Evolutionary conservation across 1,140 invertebrate genomes (phyloP).

Genomic region (Heliothis virescens): DNA sequence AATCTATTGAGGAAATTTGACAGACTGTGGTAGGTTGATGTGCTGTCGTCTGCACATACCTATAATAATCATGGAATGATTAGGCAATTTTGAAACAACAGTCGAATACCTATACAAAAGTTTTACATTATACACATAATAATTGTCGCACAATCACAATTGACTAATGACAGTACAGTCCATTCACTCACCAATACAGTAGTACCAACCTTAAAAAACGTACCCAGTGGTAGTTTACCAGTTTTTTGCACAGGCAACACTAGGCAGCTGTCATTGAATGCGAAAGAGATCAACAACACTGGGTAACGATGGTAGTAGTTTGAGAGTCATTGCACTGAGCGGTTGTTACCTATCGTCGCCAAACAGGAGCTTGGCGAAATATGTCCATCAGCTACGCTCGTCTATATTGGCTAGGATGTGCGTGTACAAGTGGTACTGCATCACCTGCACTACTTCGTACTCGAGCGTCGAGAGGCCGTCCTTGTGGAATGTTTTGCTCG

Average conservation of each 20-base stretch:
- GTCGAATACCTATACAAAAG: constrained; percentile 19
- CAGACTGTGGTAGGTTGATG: no score
- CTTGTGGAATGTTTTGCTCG: constrained; percentile 92
- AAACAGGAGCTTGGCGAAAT: constrained; percentile 85
- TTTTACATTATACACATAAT: neutral
- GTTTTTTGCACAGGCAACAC: constrained; percentile 40
- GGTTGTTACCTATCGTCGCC: constrained; percentile 78
- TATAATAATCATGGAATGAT: constrained; percentile 24
- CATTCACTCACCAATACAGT: neutral
- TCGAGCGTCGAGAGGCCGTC: constrained; percentile 96
- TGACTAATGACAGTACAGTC: constrained; percentile 18
- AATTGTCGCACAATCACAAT: constrained; percentile 28
- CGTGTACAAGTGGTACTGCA: constrained; percentile 91
- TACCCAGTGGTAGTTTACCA: constrained; percentile 6
- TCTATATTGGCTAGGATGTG: constrained; percentile 90
- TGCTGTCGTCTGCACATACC: no score
- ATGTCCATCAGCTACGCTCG: constrained; percentile 86
- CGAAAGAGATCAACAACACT: constrained; percentile 43
- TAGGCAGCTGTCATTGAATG: constrained; percentile 24
- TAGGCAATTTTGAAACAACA: neutral
- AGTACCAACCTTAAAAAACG: neutral
- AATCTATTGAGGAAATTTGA: no score
- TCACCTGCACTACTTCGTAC: constrained; percentile 91
- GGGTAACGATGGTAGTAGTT: constrained; percentile 33
- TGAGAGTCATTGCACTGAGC: neutral